A percentile compares a stretch with the other conserved stretches of the same genome.
Evolutionary conservation across 2,888 invertebrate genomes (phyloP).

Genomic region (Pyrrhosoma nymphula): DNA sequence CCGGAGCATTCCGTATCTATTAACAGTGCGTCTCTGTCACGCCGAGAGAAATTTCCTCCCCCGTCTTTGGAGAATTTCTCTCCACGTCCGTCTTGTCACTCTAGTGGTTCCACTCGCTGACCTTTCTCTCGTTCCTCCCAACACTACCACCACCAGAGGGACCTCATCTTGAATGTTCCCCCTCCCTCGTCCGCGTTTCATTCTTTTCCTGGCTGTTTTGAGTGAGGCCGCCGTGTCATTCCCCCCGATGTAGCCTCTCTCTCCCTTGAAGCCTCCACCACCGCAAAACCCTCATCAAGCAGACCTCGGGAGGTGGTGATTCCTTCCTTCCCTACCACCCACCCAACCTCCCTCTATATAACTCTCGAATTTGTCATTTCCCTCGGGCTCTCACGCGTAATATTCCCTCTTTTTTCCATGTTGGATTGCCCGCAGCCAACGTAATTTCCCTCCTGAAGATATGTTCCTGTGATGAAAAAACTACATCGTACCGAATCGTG

Average conservation of each 20-base stretch:
- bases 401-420: background rate
- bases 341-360: background rate
- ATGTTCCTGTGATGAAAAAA: background rate
- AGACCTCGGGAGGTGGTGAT: background rate
- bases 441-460: background rate
- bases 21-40: background rate
- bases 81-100: background rate
- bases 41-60: background rate
- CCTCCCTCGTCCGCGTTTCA: background rate
- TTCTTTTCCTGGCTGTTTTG: background rate
- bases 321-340: background rate
- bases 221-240: background rate
- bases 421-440: background rate
- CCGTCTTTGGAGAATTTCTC: background rate
- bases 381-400: background rate
- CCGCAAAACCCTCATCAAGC: conserved; percentile 11
- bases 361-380: background rate
- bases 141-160: background rate
- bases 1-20: background rate
- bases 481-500: background rate
- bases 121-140: background rate
- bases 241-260: background rate
- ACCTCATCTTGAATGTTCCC: background rate
- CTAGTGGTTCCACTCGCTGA: background rate
- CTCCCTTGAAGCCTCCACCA: background rate